Conservation (phyloP, 2,113 vertebrate genomes). For the Pseudorectes ferrugineus region DNA sequence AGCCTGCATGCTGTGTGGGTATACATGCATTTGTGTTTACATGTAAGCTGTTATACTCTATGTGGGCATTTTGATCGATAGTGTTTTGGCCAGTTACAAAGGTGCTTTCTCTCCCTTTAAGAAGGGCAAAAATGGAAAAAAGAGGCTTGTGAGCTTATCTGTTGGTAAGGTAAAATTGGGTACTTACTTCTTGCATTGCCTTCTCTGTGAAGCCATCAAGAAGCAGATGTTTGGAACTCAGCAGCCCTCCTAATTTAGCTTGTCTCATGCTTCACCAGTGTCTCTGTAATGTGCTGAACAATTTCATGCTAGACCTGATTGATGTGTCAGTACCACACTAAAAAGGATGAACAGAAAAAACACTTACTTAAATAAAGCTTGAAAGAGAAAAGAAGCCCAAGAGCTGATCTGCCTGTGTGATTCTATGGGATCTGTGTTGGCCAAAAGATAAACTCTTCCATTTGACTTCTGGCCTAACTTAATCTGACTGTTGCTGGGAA, state of each 20-base stretch:
- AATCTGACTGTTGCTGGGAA: neutral
- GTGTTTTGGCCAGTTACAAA: neutral
- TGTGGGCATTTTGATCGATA: neutral
- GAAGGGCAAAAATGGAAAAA: neutral
- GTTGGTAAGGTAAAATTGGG: neutral
- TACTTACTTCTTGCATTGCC: neutral
- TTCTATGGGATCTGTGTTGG: neutral
- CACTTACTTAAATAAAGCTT: neutral
- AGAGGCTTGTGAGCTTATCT: neutral
- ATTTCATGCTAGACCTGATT: neutral
- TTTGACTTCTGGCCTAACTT: neutral
- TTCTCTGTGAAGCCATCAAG: neutral
- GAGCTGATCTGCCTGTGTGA: neutral
- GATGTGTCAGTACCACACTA: neutral
- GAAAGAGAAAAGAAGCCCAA: neutral
- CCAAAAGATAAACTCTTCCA: neutral
- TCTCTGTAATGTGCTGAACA: neutral
- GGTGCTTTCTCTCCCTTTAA: neutral
- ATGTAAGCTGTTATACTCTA: accelerated
- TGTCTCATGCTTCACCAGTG: neutral
- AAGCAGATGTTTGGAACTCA: neutral
- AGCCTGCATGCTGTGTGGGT: neutral
- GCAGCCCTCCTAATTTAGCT: neutral
- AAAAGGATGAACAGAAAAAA: neutral
- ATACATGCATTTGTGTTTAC: neutral